phyloP scores from a whole-genome alignment of 2,888 invertebrate species.

The Thysanoteuthis rhombus region DNA sequence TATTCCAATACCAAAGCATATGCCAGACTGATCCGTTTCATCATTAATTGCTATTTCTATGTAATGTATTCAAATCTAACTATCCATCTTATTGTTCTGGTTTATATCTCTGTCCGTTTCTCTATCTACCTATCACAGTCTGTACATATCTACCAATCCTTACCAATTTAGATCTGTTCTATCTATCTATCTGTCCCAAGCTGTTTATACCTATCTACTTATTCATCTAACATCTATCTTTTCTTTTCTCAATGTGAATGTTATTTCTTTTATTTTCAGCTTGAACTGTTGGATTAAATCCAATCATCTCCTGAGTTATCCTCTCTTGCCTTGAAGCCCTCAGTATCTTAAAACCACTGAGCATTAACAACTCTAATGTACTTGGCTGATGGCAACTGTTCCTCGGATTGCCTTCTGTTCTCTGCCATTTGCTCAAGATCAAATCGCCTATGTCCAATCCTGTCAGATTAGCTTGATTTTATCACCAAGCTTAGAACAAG shows the following conservation, averaged over 20 bases:
- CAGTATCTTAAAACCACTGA: not conserved
- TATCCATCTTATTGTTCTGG: not conserved
- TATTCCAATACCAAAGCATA: no score
- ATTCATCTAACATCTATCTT: not conserved
- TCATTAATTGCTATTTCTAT: no score
- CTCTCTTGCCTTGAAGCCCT: not conserved
- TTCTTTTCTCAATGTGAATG: not conserved
- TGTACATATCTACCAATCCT: no score
- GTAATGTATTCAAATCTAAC: no score
- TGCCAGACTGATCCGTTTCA: no score
- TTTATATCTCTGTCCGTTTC: not conserved
- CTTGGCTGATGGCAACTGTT: not conserved
- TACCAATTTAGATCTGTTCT: no score
- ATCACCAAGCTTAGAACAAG: not conserved
- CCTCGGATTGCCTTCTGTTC: not conserved
- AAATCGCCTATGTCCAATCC: constrained; percentile 12
- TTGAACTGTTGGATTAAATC: no score
- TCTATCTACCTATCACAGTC: not conserved
- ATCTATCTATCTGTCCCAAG: not conserved
- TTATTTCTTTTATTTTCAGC: not conserved
- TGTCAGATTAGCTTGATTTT: not conserved
- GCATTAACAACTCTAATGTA: not conserved
- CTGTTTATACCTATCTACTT: not conserved
- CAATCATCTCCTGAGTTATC: not conserved
- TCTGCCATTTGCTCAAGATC: not conserved